Evolutionary conservation across 2,797 vertebrate species (phyloP).

Genomic region (Coluber constrictor): DNA sequence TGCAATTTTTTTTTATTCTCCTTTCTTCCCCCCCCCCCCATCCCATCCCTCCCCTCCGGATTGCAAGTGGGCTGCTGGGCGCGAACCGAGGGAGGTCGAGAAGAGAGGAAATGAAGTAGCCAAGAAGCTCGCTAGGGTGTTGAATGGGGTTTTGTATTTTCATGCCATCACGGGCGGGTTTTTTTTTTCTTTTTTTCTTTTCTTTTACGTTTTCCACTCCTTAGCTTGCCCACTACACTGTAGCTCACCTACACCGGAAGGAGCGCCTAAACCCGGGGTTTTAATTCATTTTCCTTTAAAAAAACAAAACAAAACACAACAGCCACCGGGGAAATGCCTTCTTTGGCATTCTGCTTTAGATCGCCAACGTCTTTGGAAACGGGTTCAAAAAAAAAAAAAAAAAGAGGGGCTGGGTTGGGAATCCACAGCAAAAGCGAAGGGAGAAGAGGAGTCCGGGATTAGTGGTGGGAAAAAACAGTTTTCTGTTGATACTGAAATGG

Average conservation of each 20-base stretch:
- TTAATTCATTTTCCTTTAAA: background rate
- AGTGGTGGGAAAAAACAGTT: background rate
- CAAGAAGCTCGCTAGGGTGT: background rate
- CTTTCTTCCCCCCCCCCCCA: too few relatives aligned
- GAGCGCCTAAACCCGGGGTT: background rate
- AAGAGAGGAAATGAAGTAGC: too few relatives aligned
- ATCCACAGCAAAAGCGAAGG: too few relatives aligned
- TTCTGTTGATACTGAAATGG: background rate
- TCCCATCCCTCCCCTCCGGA: background rate
- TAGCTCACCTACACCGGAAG: background rate
- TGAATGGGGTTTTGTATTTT: background rate
- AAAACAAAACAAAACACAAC: too few relatives aligned
- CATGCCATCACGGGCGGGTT: background rate
- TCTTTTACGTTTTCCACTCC: background rate
- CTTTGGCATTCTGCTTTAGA: background rate
- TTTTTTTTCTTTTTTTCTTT: too few relatives aligned
- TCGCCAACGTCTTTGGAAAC: background rate
- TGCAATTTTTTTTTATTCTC: background rate
- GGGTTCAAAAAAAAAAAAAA: background rate
- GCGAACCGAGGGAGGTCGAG: background rate
- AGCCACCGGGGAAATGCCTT: background rate
- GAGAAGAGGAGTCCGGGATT: background rate
- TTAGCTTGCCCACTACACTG: background rate
- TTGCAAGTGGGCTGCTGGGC: background rate
- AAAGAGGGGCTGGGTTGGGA: too few relatives aligned